phyloP scores from a whole-genome alignment of 2,797 vertebrate genomes.

The Antennarius maculatus region DNA sequence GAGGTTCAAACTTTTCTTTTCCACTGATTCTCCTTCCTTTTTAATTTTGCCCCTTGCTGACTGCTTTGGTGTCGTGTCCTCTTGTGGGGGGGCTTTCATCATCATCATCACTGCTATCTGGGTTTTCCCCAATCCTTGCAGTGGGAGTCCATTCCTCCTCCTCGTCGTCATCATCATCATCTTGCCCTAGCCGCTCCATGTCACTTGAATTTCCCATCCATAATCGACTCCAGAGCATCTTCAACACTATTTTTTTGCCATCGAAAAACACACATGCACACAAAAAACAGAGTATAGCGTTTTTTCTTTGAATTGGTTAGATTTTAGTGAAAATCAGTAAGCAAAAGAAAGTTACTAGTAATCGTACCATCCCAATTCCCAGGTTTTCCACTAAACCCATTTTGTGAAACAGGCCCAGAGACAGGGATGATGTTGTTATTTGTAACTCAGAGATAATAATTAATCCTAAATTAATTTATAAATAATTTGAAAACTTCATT shows the following conservation, averaged over 20 bases:
- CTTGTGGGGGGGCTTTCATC: background rate
- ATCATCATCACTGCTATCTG: background rate
- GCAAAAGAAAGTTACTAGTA: background rate
- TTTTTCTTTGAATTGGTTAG: no score
- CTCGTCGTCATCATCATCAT: background rate
- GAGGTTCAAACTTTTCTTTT: constrained; percentile 5
- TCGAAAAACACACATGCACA: constrained; percentile 2
- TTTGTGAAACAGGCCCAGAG: no score
- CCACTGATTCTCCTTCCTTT: background rate
- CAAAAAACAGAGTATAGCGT: no score
- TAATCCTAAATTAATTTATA: no score
- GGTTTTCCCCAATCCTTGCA: background rate
- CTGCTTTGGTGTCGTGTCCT: no score
- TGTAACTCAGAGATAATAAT: no score
- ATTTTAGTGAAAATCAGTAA: no score
- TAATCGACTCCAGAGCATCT: background rate
- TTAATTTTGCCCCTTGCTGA: background rate
- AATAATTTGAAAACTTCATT: no score
- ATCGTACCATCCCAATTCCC: background rate
- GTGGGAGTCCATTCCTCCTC: background rate
- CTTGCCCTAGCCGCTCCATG: constrained; percentile 17
- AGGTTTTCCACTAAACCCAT: no score
- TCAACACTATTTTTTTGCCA: background rate
- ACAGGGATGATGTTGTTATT: no score
- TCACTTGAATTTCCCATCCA: constrained; percentile 23